Evolutionary conservation across 2,797 vertebrate species (phyloP).

Genomic region (Gallirallus australis): DNA sequence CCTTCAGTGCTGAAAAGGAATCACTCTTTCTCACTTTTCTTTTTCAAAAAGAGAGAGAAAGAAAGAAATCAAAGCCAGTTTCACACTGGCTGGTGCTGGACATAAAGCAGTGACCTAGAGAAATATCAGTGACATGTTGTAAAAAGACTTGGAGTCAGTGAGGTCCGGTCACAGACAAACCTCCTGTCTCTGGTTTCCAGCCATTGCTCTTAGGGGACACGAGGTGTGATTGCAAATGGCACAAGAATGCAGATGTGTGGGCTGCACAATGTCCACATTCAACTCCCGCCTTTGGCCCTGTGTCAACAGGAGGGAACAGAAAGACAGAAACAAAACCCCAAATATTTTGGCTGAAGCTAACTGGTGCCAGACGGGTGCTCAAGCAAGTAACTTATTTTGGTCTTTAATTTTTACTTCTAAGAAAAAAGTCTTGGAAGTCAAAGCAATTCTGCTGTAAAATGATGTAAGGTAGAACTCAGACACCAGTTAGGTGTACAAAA

Average conservation of each 20-base stretch:
- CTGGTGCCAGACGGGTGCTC: background rate
- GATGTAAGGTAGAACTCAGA: background rate
- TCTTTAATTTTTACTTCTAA: background rate
- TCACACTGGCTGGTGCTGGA: background rate
- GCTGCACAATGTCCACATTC: constrained; percentile 51
- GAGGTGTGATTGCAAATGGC: constrained; percentile 43
- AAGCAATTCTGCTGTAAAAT: background rate
- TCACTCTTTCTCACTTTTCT: background rate
- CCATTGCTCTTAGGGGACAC: constrained; percentile 5
- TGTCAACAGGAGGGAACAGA: constrained; percentile 14
- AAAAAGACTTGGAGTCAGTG: constrained; percentile 18
- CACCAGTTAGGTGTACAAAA: background rate
- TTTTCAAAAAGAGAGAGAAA: background rate
- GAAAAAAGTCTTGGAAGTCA: background rate
- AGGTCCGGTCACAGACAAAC: constrained; percentile 15
- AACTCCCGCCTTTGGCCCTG: background rate
- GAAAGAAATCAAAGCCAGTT: constrained; percentile 4
- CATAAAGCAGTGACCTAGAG: background rate
- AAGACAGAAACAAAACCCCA: background rate
- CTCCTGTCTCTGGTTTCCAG: constrained; percentile 50
- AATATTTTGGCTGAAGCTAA: background rate
- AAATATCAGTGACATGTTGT: constrained; percentile 19
- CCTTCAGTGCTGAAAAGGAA: background rate
- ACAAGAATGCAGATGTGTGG: constrained; percentile 38
- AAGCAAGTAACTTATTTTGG: background rate